A percentile compares a stretch with the other conserved stretches of the same genome.
These are phyloP conservation scores for Drosophila melanocephala DNA, from an alignment of 2,888 invertebrate genomes.

Conservation along the genomic window DNA sequence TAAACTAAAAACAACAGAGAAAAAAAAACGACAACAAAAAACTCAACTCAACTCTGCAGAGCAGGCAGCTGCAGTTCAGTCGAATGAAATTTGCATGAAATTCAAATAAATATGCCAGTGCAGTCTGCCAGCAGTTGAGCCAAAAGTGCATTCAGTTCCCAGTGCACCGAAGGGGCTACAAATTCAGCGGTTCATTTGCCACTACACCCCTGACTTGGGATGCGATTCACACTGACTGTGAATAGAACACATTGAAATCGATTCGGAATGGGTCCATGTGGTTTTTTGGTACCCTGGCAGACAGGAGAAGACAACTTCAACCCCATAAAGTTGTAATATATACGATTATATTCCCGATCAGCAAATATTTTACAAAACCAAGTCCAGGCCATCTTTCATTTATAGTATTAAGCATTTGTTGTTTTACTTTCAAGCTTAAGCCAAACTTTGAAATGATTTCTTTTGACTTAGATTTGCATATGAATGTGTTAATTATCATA, in stretches of 20 bases:
- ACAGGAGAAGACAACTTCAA: not conserved
- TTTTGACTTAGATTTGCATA: not conserved
- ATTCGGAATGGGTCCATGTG: not conserved
- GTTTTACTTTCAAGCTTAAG: not conserved
- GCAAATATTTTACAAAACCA: not conserved
- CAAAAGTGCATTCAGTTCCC: slow-evolving; percentile 49
- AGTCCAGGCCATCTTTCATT: not conserved
- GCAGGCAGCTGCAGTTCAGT: slow-evolving; percentile 53
- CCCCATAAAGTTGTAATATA: not conserved
- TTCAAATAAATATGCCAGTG: slow-evolving; percentile 84
- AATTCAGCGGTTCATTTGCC: slow-evolving; percentile 12
- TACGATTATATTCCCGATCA: not conserved
- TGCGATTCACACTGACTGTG: slow-evolving; percentile 13
- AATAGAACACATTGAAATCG: slow-evolving; percentile 1
- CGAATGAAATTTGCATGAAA: slow-evolving; percentile 83
- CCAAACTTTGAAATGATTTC: slow-evolving; percentile 3
- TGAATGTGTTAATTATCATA: slow-evolving; percentile 27
- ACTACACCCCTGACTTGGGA: slow-evolving; percentile 19
- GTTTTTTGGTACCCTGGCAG: not conserved
- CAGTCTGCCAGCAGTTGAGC: slow-evolving; percentile 53
- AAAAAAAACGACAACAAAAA: not conserved
- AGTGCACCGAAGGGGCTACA: slow-evolving; percentile 21
- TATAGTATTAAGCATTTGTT: not conserved
- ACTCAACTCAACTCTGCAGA: slow-evolving; percentile 10
- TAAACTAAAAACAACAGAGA: not conserved